Conservation (phyloP, 92 coral and sea anemone genomes). For the Paragorgia papillata region DNA sequence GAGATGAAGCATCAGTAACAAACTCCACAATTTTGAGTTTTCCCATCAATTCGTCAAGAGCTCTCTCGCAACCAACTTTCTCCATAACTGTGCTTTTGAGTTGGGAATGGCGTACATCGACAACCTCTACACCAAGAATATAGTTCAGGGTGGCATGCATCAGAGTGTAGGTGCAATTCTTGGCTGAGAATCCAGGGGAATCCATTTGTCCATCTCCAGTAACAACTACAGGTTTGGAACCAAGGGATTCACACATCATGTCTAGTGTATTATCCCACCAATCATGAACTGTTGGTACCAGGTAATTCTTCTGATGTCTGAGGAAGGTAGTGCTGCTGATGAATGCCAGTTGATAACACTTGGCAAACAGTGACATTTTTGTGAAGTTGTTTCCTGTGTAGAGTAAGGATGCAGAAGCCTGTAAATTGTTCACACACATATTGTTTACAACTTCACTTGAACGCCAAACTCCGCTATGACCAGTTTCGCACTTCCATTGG, state of each 20-base stretch:
- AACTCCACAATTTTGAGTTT: background rate
- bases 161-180: conserved; percentile 35
- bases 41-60: background rate
- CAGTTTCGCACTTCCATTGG: conserved; percentile 26
- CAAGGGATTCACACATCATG: no score
- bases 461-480: conserved; percentile 22
- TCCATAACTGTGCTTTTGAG: conserved; percentile 15
- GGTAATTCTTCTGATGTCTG: background rate
- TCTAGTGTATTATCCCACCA: conserved; percentile 1
- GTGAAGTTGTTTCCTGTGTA: conserved; percentile 5
- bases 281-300: background rate
- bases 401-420: background rate
- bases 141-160: conserved; percentile 17
- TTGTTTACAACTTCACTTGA: background rate
- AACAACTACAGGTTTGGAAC: no score
- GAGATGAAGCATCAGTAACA: conserved; percentile 44
- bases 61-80: conserved; percentile 15
- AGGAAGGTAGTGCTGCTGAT: background rate
- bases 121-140: conserved; percentile 32
- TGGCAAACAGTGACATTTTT: background rate
- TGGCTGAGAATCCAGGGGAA: conserved; percentile 40
- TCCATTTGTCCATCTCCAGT: conserved; percentile 39
- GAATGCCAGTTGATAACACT: background rate
- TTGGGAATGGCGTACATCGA: conserved; percentile 29
- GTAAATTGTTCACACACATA: background rate